These are phyloP conservation scores for Scaptomyza polygonia DNA, from an alignment of 2,888 invertebrate species.

Conservation along the genomic window DNA sequence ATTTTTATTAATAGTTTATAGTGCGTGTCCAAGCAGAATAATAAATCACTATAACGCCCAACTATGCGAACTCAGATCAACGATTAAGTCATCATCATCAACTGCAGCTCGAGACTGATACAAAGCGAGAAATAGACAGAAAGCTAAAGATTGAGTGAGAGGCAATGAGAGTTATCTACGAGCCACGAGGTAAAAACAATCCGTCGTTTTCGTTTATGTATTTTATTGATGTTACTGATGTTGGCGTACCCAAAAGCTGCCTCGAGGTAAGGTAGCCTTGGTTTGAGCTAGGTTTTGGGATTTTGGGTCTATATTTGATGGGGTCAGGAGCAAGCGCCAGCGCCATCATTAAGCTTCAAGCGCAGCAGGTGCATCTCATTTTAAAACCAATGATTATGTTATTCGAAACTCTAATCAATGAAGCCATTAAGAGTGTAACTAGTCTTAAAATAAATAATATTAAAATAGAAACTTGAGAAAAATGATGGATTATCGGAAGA, in stretches of 20 bases:
- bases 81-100: conserved; percentile 73
- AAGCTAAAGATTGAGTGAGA: conserved; percentile 1
- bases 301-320: background rate
- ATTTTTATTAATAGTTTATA: conserved; percentile 44
- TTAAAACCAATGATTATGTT: conserved; percentile 51
- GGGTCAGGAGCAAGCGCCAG: conserved; percentile 16
- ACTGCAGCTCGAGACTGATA: conserved; percentile 29
- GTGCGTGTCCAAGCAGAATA: conserved; percentile 69
- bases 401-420: conserved; percentile 46
- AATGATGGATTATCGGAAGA: no score
- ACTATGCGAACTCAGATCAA: conserved; percentile 58
- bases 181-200: conserved; percentile 54
- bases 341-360: conserved; percentile 9
- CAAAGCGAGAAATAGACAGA: conserved; percentile 3
- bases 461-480: background rate
- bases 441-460: conserved; percentile 6
- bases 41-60: conserved; percentile 72
- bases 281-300: conserved; percentile 9
- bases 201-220: conserved; percentile 49
- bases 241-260: conserved; percentile 42
- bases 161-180: background rate
- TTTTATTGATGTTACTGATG: conserved; percentile 25
- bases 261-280: conserved; percentile 64
- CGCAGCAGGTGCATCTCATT: conserved; percentile 46
- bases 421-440: conserved; percentile 59